phyloP scores from a whole-genome alignment of 1,140 invertebrate genomes.

The Thereuonema tuberculata region DNA sequence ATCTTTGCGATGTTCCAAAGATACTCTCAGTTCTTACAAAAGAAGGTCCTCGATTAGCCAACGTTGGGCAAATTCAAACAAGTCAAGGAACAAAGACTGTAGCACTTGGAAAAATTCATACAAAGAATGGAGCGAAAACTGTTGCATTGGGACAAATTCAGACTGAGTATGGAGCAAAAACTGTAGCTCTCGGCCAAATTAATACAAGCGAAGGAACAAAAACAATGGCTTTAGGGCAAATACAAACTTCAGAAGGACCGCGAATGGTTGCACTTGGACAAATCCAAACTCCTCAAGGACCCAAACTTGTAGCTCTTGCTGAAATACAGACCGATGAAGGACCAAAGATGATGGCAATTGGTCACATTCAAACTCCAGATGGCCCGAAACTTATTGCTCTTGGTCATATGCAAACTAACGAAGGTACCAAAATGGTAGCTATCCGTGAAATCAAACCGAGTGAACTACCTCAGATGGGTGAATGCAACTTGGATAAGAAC shows the following conservation, averaged over 20 bases:
- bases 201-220: not conserved
- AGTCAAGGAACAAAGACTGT: conserved; percentile 16
- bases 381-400: conserved; percentile 10
- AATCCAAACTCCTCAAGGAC: conserved; percentile 21
- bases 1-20: too few species aligned
- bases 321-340: conserved; percentile 24
- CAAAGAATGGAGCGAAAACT: conserved; percentile 49
- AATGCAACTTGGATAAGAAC: not conserved
- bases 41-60: not conserved
- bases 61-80: conserved; percentile 12
- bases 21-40: not conserved
- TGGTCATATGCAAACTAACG: not conserved
- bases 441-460: not conserved
- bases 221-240: conserved; percentile 1
- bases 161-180: conserved; percentile 41
- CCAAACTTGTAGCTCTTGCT: conserved; percentile 26
- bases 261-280: conserved; percentile 17
- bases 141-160: conserved; percentile 47
- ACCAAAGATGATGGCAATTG: conserved; percentile 22
- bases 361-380: conserved; percentile 14
- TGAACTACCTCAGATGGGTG: not conserved
- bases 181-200: conserved; percentile 38
- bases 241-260: conserved; percentile 13
- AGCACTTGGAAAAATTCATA: conserved; percentile 16
- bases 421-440: conserved; percentile 2